phyloP scores from a whole-genome alignment of 2,888 invertebrate genomes.

The Pyrgus malvae region DNA sequence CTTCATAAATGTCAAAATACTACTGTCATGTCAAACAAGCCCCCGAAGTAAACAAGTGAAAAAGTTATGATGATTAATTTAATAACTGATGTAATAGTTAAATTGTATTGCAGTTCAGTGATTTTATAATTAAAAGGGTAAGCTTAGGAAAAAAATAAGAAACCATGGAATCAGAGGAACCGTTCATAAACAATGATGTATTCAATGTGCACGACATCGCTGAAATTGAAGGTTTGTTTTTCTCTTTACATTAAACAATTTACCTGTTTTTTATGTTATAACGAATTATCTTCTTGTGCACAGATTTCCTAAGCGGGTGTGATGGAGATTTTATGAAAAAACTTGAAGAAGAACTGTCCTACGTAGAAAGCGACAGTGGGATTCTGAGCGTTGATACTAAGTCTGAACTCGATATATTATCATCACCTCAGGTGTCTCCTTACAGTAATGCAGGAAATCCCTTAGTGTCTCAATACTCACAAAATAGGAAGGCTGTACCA shows the following conservation, averaged over 20 bases:
- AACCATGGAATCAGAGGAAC: slow-evolving; percentile 63
- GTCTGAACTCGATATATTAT: slow-evolving; percentile 47
- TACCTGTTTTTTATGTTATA: background rate
- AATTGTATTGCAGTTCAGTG: background rate
- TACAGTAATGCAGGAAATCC: slow-evolving; percentile 63
- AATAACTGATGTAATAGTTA: slow-evolving; percentile 4
- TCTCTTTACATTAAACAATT: background rate
- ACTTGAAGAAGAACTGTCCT: slow-evolving; percentile 69
- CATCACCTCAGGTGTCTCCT: slow-evolving; percentile 58
- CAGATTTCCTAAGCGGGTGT: slow-evolving; percentile 85
- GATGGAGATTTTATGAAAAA: slow-evolving; percentile 84
- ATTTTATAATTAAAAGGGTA: background rate
- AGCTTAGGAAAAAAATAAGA: background rate
- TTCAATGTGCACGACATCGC: slow-evolving; percentile 86
- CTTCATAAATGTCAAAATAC: slow-evolving; percentile 46
- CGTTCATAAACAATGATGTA: slow-evolving; percentile 75
- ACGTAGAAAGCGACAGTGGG: slow-evolving; percentile 57
- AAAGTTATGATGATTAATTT: slow-evolving; percentile 2
- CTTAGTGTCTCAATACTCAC: slow-evolving; percentile 63
- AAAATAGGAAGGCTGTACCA: slow-evolving; percentile 46
- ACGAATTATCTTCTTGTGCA: background rate
- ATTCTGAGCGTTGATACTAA: slow-evolving; percentile 60
- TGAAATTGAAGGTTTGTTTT: slow-evolving; percentile 84
- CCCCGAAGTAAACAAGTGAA: slow-evolving; percentile 17
- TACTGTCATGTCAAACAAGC: slow-evolving; percentile 50